Evolutionary conservation across 1,140 invertebrate species (phyloP).

Genomic region (Cecropterus lyciades): DNA sequence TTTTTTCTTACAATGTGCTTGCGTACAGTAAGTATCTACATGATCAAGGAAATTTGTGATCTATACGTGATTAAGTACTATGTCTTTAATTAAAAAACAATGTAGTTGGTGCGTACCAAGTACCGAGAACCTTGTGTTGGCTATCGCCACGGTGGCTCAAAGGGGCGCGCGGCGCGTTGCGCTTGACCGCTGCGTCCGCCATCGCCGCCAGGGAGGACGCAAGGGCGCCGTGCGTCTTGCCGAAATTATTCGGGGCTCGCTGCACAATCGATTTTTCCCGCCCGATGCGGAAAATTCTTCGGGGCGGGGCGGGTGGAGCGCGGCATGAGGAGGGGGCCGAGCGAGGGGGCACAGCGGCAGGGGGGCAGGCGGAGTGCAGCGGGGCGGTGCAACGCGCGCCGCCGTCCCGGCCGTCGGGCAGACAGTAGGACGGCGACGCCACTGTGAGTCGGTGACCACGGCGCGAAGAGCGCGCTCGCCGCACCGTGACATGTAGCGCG

Average conservation of each 20-base stretch:
- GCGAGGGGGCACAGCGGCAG: slow-evolving; percentile 57
- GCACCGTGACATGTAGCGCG: slow-evolving; percentile 80
- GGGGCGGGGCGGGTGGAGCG: slow-evolving; percentile 59
- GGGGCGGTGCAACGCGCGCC: slow-evolving; percentile 79
- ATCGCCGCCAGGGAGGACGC: slow-evolving; percentile 1
- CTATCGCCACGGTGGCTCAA: background rate
- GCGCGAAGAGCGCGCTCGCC: slow-evolving; percentile 75
- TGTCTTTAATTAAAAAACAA: too few species aligned
- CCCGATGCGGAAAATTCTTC: slow-evolving; percentile 1
- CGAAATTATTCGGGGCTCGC: slow-evolving; percentile 1
- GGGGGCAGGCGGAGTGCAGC: slow-evolving; percentile 76
- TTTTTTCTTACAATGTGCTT: too few species aligned
- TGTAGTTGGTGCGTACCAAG: background rate
- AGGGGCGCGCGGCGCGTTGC: background rate
- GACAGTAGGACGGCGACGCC: slow-evolving; percentile 81
- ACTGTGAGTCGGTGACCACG: slow-evolving; percentile 79
- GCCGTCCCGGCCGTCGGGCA: slow-evolving; percentile 71
- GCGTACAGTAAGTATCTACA: too few species aligned
- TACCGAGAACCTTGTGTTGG: background rate
- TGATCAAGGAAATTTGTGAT: too few species aligned
- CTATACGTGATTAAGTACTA: too few species aligned
- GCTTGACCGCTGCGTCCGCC: slow-evolving; percentile 1
- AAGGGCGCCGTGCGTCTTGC: slow-evolving; percentile 1
- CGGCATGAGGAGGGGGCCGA: slow-evolving; percentile 51
- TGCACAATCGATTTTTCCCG: slow-evolving; percentile 1